Evolutionary conservation across 2,113 vertebrate genomes (phyloP).

Genomic region (Conger conger): DNA sequence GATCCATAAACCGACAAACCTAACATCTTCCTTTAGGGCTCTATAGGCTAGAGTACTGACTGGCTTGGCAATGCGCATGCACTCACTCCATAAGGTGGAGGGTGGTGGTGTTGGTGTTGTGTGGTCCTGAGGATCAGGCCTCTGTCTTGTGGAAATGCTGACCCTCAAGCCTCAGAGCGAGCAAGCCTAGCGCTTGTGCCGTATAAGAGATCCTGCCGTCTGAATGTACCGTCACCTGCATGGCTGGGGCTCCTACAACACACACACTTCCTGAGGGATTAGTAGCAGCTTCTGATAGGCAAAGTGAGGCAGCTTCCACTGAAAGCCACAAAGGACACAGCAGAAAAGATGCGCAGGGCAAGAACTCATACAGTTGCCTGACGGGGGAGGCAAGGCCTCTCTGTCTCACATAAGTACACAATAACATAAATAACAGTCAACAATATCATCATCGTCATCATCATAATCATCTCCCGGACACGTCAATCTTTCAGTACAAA

Average conservation of each 20-base stretch:
- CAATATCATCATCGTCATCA: slow-evolving; percentile 13
- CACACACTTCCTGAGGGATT: slow-evolving; percentile 14
- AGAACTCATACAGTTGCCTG: neutral
- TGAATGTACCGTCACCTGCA: slow-evolving; percentile 17
- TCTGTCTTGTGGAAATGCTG: neutral
- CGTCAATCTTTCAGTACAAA: neutral
- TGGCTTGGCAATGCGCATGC: neutral
- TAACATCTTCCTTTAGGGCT: neutral
- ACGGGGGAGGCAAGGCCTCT: neutral
- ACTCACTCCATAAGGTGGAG: neutral
- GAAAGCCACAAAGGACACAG: neutral
- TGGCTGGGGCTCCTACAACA: slow-evolving; percentile 16
- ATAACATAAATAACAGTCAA: slow-evolving; percentile 10
- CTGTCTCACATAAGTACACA: neutral
- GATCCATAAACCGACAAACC: neutral
- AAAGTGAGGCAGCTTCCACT: slow-evolving; percentile 1
- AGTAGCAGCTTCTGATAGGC: slow-evolving; percentile 22
- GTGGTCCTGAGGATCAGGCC: neutral
- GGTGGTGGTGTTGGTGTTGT: no score
- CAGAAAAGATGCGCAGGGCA: neutral
- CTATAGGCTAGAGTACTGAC: neutral
- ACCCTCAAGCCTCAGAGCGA: neutral
- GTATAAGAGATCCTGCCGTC: slow-evolving; percentile 3
- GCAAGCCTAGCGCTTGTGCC: neutral
- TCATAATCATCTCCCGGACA: neutral